These are phyloP conservation scores for Rhombomys opimus DNA, from an alignment of 2,113 vertebrate species.

Conservation along the genomic window DNA sequence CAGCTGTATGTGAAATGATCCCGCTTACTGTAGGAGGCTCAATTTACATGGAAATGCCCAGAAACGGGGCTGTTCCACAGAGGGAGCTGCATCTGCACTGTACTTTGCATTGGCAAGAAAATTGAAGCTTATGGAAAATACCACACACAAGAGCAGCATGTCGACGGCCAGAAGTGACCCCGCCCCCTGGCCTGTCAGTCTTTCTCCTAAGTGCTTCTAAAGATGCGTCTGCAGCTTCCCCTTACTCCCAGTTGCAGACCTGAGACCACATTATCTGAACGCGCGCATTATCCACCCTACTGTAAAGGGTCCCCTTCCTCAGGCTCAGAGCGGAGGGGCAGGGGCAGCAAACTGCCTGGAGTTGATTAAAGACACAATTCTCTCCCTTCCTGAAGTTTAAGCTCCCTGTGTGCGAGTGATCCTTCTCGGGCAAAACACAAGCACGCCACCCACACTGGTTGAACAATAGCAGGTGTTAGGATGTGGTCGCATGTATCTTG, in stretches of 20 bases:
- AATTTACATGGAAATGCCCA: conserved; percentile 59
- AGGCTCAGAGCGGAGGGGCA: background rate
- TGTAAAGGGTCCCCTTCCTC: background rate
- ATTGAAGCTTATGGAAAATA: conserved; percentile 45
- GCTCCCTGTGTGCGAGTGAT: background rate
- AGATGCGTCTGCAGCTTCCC: background rate
- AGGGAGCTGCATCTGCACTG: background rate
- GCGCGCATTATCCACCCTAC: background rate
- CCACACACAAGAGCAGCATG: background rate
- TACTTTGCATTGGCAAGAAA: background rate
- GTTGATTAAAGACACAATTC: background rate
- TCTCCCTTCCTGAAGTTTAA: background rate
- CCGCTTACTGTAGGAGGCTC: conserved; percentile 20
- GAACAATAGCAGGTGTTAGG: background rate
- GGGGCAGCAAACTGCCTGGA: background rate
- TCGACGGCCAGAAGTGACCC: background rate
- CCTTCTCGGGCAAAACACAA: background rate
- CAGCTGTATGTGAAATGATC: conserved; percentile 62
- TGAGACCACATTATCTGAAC: background rate
- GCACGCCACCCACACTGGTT: rapidly evolving
- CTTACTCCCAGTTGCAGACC: background rate
- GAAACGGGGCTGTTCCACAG: background rate
- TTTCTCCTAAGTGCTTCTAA: background rate
- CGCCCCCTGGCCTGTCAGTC: background rate
- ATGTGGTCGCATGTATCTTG: background rate